Conservation (phyloP, 2,113 vertebrate genomes). For the Paramormyrops kingsleyae region DNA sequence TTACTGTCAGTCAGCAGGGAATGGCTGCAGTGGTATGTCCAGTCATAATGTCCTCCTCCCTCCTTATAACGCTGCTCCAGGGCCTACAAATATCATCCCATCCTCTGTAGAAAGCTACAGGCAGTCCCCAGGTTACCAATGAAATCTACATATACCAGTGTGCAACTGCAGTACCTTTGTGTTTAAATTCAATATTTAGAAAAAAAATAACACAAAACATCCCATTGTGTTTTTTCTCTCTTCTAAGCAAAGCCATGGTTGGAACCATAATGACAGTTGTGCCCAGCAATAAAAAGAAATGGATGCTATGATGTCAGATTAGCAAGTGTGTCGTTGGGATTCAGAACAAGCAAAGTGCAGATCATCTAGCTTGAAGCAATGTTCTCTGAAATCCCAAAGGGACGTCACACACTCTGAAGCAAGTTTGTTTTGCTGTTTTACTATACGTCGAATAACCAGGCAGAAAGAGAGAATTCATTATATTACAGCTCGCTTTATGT, state of each 20-base stretch:
- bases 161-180: background rate
- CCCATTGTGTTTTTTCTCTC: background rate
- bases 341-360: background rate
- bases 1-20: background rate
- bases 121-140: too few relatives aligned
- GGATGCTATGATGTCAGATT: constrained; percentile 22
- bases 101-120: background rate
- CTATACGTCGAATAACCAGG: background rate
- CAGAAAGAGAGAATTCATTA: background rate
- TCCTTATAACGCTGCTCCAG: background rate
- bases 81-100: background rate
- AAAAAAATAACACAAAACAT: background rate
- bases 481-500: background rate
- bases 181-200: constrained; percentile 9
- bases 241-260: constrained; percentile 26
- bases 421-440: constrained; percentile 6
- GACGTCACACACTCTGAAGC: background rate
- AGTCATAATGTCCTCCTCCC: background rate
- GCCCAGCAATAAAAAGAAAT: constrained; percentile 29
- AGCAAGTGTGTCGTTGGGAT: constrained; percentile 21
- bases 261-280: constrained; percentile 29
- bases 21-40: background rate
- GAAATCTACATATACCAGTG: background rate
- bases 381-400: background rate
- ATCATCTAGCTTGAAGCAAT: background rate